Conservation (phyloP, 2,888 invertebrate genomes). For the Sceliomorpha sp. region DNA sequence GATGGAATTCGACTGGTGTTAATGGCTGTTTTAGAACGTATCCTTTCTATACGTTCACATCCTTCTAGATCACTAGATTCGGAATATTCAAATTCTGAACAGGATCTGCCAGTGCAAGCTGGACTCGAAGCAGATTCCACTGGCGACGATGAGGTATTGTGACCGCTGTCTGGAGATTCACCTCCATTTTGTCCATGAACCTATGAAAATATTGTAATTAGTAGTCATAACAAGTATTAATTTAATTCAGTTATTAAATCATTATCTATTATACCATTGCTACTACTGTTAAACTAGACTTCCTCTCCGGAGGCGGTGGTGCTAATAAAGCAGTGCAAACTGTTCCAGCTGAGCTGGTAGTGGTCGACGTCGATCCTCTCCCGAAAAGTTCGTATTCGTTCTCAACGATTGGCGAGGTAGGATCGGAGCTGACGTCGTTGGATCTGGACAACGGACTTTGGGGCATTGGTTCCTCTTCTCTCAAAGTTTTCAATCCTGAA, state of each 20-base stretch:
- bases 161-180: slow-evolving; percentile 90
- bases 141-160: slow-evolving; percentile 90
- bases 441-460: slow-evolving; percentile 87
- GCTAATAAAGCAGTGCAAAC: slow-evolving; percentile 92
- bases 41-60: slow-evolving; percentile 92
- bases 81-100: slow-evolving; percentile 90
- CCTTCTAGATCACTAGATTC: slow-evolving; percentile 94
- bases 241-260: too few relatives aligned
- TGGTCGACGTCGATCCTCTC: slow-evolving; percentile 94
- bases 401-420: slow-evolving; percentile 87
- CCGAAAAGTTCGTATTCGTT: slow-evolving; percentile 95
- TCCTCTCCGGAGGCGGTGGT: slow-evolving; percentile 91
- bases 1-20: slow-evolving; percentile 94
- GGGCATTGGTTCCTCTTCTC: slow-evolving; percentile 87
- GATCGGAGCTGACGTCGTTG: slow-evolving; percentile 83
- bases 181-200: slow-evolving; percentile 83
- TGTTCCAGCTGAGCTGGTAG: slow-evolving; percentile 94
- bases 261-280: slow-evolving; percentile 68
- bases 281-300: slow-evolving; percentile 84
- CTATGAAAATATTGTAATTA: too few relatives aligned
- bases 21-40: slow-evolving; percentile 92
- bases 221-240: too few relatives aligned
- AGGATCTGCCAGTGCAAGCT: slow-evolving; percentile 85
- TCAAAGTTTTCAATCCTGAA: slow-evolving; percentile 92
- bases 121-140: slow-evolving; percentile 88